These are phyloP conservation scores for Eristalinus aeneus DNA, from an alignment of 2,888 invertebrate species.

Conservation along the genomic window DNA sequence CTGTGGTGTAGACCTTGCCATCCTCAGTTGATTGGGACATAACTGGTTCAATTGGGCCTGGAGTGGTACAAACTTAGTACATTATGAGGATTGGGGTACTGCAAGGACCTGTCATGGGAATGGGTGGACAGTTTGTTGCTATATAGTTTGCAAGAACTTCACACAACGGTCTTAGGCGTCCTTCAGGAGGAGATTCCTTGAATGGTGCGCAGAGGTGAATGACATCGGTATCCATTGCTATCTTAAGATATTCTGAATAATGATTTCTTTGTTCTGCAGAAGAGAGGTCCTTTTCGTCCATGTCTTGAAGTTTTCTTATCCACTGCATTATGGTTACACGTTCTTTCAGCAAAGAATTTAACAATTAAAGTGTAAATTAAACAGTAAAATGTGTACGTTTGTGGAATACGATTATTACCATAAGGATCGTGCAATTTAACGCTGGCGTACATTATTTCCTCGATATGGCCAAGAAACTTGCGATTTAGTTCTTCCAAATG, in stretches of 20 bases:
- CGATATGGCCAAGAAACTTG: slow-evolving; percentile 50
- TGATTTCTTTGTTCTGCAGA: slow-evolving; percentile 81
- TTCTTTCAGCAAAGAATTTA: slow-evolving; percentile 75
- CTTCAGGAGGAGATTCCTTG: slow-evolving; percentile 79
- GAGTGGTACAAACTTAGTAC: not conserved
- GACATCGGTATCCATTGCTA: slow-evolving; percentile 81
- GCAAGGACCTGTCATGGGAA: slow-evolving; percentile 80
- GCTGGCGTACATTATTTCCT: slow-evolving; percentile 64
- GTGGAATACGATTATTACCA: too few species aligned
- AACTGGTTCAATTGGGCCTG: slow-evolving; percentile 81
- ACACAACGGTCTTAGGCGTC: slow-evolving; percentile 79
- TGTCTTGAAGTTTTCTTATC: slow-evolving; percentile 81
- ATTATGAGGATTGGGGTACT: not conserved
- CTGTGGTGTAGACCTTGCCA: slow-evolving; percentile 82
- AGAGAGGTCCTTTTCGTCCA: slow-evolving; percentile 81
- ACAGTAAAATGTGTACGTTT: too few species aligned
- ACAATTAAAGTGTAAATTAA: too few species aligned
- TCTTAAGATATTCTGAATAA: slow-evolving; percentile 82
- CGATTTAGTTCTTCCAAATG: slow-evolving; percentile 49
- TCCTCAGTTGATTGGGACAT: slow-evolving; percentile 82
- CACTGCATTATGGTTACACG: slow-evolving; percentile 82
- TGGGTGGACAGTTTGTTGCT: slow-evolving; percentile 78
- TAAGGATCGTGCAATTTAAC: slow-evolving; percentile 55
- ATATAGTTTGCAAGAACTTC: slow-evolving; percentile 81
- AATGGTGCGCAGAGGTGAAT: slow-evolving; percentile 81